Evolutionary conservation across 2,113 vertebrate species (phyloP).

Genomic region (Trogon surrucura): DNA sequence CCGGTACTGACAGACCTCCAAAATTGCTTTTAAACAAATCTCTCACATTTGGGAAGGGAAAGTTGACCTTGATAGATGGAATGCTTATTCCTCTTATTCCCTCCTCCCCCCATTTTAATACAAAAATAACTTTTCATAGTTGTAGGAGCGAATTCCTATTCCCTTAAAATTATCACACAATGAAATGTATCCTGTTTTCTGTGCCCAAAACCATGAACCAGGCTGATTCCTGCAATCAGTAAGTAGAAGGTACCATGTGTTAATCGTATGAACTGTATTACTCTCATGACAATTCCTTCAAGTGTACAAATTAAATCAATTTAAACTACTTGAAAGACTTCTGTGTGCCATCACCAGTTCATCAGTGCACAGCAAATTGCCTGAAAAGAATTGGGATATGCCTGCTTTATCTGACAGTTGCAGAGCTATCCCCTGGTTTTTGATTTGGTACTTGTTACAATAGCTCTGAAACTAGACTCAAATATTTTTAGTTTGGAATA

Average conservation of each 20-base stretch:
- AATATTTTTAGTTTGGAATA: not conserved
- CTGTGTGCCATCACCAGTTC: fast-evolving
- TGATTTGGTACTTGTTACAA: not conserved
- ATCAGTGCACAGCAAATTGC: not conserved
- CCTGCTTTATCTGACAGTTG: not conserved
- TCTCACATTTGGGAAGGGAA: not conserved
- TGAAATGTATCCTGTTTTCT: not conserved
- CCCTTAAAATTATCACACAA: not conserved
- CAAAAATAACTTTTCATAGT: not conserved
- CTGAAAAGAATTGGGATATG: not conserved
- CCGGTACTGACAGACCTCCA: not conserved
- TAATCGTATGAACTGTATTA: not conserved
- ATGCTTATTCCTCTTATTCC: not conserved
- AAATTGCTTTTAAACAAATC: not conserved
- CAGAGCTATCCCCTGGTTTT: not conserved
- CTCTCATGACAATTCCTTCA: not conserved
- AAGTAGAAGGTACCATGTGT: not conserved
- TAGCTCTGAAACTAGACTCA: not conserved
- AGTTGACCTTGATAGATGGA: not conserved
- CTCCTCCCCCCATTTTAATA: not conserved
- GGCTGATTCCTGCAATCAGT: not conserved
- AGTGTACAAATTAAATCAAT: not conserved
- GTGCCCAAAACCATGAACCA: not conserved
- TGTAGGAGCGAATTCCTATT: not conserved
- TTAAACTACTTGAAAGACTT: not conserved